Conservation (phyloP, 2,888 invertebrate species). For the Eugnorisma glareosa region DNA sequence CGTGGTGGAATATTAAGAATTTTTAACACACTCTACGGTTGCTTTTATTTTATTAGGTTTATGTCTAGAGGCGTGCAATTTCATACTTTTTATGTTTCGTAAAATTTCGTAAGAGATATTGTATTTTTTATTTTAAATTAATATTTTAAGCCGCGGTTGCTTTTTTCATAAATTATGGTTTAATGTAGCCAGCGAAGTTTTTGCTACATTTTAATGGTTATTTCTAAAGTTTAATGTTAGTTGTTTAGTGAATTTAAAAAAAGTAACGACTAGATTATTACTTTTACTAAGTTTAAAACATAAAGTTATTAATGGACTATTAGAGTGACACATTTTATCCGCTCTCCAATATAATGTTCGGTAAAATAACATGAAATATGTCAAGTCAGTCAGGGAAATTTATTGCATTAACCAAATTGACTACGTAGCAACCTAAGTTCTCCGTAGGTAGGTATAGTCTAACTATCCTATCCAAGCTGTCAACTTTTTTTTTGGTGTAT, state of each 20-base stretch:
- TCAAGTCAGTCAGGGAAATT: neutral
- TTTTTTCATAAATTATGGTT: conserved; percentile 15
- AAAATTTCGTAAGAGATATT: conserved; percentile 48
- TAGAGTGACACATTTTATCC: conserved; percentile 12
- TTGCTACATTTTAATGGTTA: neutral
- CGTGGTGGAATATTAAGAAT: conserved; percentile 46
- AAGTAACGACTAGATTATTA: conserved; percentile 15
- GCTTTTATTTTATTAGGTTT: conserved; percentile 51
- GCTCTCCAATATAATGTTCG: neutral
- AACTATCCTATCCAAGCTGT: no score
- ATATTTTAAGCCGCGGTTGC: conserved; percentile 22
- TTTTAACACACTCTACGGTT: conserved; percentile 51
- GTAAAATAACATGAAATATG: neutral
- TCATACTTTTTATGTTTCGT: conserved; percentile 60
- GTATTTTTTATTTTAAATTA: conserved; percentile 42
- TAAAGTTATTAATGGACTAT: neutral
- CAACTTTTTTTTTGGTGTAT: no score
- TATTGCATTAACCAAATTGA: no score
- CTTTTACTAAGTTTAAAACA: neutral
- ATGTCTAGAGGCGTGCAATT: conserved; percentile 52
- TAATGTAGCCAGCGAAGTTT: conserved; percentile 15
- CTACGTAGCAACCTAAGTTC: no score
- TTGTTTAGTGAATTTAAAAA: neutral
- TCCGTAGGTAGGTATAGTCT: no score
- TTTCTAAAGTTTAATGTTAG: conserved; percentile 2